phyloP scores from a whole-genome alignment of 2,797 vertebrate species.

The Alexandromys oeconomus region DNA sequence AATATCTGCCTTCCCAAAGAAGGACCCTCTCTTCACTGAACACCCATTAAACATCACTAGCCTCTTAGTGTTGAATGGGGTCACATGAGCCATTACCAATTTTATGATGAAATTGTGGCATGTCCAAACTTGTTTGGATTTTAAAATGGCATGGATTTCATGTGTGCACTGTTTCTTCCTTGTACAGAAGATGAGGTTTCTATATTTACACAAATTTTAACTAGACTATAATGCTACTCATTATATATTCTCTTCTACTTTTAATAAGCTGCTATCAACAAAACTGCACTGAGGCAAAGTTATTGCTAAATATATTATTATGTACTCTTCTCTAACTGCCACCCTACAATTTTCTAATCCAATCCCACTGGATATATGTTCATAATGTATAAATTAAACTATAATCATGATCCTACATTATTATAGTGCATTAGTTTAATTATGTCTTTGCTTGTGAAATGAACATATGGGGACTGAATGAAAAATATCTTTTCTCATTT shows the following conservation, averaged over 20 bases:
- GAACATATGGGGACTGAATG: not conserved
- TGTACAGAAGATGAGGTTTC: not conserved
- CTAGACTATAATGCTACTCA: not conserved
- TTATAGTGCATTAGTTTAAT: not conserved
- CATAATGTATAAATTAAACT: not conserved
- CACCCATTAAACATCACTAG: not conserved
- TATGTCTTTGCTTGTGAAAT: not conserved
- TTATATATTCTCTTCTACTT: not conserved
- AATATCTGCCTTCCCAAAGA: not conserved
- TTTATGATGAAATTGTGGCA: not conserved
- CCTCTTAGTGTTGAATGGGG: not conserved
- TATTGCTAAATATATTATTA: not conserved
- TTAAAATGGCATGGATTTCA: not conserved
- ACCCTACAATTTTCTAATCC: not conserved
- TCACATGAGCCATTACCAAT: not conserved
- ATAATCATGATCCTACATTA: not conserved
- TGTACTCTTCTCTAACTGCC: not conserved
- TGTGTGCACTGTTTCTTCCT: not conserved
- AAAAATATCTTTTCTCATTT: not conserved
- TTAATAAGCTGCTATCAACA: not conserved
- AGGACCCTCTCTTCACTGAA: not conserved
- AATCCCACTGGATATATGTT: not conserved
- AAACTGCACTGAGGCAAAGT: not conserved
- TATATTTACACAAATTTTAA: not conserved
- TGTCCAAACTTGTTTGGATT: not conserved